A percentile compares a stretch with the other conserved stretches of the same genome.
These are phyloP conservation scores for Tenodera sinensis DNA, from an alignment of 2,888 invertebrate species.

Conservation along the genomic window DNA sequence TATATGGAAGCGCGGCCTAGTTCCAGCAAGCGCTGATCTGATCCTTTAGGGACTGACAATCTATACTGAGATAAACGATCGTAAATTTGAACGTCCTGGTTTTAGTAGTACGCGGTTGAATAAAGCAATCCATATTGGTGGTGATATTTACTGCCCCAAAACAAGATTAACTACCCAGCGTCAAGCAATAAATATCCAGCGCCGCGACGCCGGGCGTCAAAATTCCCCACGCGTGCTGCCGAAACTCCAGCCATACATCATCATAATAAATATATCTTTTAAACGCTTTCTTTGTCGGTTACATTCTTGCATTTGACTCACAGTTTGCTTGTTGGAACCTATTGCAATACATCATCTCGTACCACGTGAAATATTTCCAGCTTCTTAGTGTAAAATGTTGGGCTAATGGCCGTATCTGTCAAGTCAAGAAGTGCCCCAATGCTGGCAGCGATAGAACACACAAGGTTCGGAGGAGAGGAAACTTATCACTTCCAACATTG, in stretches of 20 bases:
- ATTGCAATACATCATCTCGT: too few species aligned
- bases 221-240: not conserved
- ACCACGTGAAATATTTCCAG: too few species aligned
- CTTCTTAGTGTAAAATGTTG: too few species aligned
- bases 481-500: too few species aligned
- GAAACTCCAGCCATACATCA: not conserved
- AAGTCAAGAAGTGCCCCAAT: too few species aligned
- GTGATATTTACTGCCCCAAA: constrained; percentile 3
- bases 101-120: not conserved
- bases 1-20: too few species aligned
- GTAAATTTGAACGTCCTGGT: not conserved
- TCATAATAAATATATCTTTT: not conserved
- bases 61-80: not conserved
- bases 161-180: constrained; percentile 3
- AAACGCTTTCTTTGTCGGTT: not conserved
- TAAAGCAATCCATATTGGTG: not conserved
- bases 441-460: too few species aligned
- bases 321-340: too few species aligned
- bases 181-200: not conserved
- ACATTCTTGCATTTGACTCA: not conserved
- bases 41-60: not conserved
- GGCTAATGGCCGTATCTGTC: too few species aligned
- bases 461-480: too few species aligned
- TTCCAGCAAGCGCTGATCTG: too few species aligned
- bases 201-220: not conserved